phyloP scores from a whole-genome alignment of 2,888 invertebrate species.

The Trachelus tabidus region DNA sequence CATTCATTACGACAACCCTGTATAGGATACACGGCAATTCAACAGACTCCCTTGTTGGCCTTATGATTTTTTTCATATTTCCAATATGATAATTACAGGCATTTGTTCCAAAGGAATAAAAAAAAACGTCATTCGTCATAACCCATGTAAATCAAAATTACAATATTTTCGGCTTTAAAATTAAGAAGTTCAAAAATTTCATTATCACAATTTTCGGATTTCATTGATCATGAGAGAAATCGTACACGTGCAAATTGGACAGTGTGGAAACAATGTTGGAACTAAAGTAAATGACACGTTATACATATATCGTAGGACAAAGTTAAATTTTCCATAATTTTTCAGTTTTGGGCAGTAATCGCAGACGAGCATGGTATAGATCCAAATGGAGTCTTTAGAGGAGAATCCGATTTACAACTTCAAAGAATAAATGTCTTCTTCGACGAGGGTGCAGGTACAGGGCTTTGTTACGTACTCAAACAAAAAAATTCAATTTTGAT shows the following conservation, averaged over 20 bases:
- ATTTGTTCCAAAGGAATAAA: not conserved
- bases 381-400: constrained; percentile 71
- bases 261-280: constrained; percentile 91
- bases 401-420: constrained; percentile 73
- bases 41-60: not conserved
- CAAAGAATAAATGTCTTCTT: constrained; percentile 76
- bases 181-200: not conserved
- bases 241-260: constrained; percentile 84
- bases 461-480: rapidly evolving
- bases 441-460: constrained; percentile 69
- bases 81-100: not conserved
- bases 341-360: constrained; percentile 85
- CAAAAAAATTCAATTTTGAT: not conserved
- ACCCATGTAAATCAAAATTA: not conserved
- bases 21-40: not conserved
- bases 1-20: not conserved
- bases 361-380: constrained; percentile 79
- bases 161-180: not conserved
- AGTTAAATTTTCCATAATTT: constrained; percentile 19
- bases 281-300: constrained; percentile 69
- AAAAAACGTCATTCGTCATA: not conserved
- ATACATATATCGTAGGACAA: not conserved
- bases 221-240: constrained; percentile 77
- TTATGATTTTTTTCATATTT: not conserved
- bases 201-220: not conserved